Conservation (phyloP, 2,797 vertebrate genomes). For the Bradypodion ventrale region DNA sequence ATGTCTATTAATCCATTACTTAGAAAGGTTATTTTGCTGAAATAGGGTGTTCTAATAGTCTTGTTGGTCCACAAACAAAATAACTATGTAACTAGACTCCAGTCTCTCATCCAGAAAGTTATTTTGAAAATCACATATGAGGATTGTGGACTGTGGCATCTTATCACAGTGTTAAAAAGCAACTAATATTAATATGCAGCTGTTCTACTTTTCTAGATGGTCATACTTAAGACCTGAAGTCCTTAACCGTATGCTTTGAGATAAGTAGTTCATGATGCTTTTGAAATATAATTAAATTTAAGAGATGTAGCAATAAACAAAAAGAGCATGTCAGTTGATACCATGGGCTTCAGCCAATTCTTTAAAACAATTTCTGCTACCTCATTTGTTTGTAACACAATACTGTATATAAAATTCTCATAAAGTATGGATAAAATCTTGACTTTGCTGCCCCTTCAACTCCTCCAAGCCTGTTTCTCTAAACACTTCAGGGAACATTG, state of each 20-base stretch:
- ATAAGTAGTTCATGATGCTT: neutral
- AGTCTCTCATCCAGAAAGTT: slow-evolving; percentile 40
- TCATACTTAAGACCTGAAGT: neutral
- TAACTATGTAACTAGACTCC: slow-evolving; percentile 57
- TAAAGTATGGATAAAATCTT: neutral
- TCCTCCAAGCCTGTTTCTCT: neutral
- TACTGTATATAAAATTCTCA: neutral
- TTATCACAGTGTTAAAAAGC: slow-evolving; percentile 17
- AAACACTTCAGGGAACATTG: neutral
- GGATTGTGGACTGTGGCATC: slow-evolving; percentile 8
- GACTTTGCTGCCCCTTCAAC: neutral
- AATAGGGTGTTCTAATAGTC: neutral
- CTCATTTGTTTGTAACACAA: neutral
- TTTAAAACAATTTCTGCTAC: neutral
- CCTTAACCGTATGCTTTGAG: too few relatives aligned
- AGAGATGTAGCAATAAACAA: neutral
- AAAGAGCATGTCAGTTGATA: neutral
- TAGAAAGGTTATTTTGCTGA: slow-evolving; percentile 20
- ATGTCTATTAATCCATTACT: neutral
- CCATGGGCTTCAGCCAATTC: neutral
- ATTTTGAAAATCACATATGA: slow-evolving; percentile 28
- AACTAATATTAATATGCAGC: neutral
- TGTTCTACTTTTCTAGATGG: neutral
- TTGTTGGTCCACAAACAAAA: slow-evolving; percentile 44
- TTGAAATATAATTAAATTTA: neutral